These are phyloP conservation scores for Sciaenops ocellatus DNA, from an alignment of 2,797 vertebrate species.

Conservation along the genomic window DNA sequence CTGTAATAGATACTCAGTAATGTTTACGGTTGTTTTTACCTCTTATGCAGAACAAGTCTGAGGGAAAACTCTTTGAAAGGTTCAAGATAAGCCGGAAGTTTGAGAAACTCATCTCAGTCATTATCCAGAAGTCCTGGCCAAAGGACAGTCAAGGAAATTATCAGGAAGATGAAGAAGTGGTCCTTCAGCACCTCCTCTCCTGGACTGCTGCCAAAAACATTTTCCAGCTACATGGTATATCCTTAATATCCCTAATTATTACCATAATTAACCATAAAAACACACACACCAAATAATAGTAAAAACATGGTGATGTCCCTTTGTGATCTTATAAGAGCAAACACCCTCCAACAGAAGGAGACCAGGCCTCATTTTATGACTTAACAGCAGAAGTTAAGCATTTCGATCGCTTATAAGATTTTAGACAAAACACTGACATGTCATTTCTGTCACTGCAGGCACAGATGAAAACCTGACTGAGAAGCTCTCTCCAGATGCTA, in stretches of 20 bases:
- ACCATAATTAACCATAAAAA: neutral
- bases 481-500: conserved; percentile 82
- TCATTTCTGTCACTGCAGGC: conserved; percentile 75
- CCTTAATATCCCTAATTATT: too few species aligned
- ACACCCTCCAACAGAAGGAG: neutral
- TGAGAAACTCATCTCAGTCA: conserved; percentile 89
- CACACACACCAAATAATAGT: neutral
- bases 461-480: conserved; percentile 78
- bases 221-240: conserved; percentile 88
- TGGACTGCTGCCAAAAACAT: conserved; percentile 88
- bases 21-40: neutral
- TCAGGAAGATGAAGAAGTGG: conserved; percentile 66
- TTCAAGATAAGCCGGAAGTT: conserved; percentile 76
- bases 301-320: neutral
- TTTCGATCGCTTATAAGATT: neutral
- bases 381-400: neutral
- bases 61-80: conserved; percentile 73
- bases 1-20: neutral
- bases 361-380: neutral
- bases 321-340: neutral
- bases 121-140: conserved; percentile 93
- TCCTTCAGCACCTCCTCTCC: conserved; percentile 87
- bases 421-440: neutral
- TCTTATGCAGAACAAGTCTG: conserved; percentile 74
- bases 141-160: conserved; percentile 41